These are phyloP conservation scores for Dallia pectoralis DNA, from an alignment of 2,797 vertebrate genomes.

Conservation along the genomic window DNA sequence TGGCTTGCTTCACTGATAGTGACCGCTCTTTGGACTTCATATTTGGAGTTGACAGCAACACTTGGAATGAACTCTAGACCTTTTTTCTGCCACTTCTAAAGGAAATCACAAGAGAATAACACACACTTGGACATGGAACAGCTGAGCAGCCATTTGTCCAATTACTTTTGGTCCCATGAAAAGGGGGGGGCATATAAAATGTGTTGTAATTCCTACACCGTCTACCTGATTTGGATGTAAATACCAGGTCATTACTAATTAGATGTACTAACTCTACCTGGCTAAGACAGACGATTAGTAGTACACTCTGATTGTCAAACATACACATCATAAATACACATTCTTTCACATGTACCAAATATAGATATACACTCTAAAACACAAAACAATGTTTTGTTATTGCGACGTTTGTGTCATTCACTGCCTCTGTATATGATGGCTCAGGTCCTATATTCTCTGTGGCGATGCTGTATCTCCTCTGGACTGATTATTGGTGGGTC, in stretches of 20 bases:
- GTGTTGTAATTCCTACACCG: too few species aligned
- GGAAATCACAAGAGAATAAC: too few species aligned
- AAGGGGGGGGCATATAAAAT: too few species aligned
- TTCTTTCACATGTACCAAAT: neutral
- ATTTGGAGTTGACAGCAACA: too few species aligned
- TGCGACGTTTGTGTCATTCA: neutral
- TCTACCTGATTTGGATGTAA: too few species aligned
- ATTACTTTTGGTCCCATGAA: neutral
- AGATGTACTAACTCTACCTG: neutral
- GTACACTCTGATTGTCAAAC: neutral
- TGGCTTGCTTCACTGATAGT: conserved; percentile 40
- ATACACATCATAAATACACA: too few species aligned
- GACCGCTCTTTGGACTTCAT: conserved; percentile 32
- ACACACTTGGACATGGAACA: too few species aligned
- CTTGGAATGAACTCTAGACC: too few species aligned
- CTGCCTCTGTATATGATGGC: neutral
- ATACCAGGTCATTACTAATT: neutral
- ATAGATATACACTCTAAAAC: neutral
- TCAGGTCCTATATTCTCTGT: conserved; percentile 57
- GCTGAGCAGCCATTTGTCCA: too few species aligned
- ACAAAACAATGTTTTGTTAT: neutral
- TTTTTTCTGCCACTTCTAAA: too few species aligned
- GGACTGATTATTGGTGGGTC: conserved; percentile 77
- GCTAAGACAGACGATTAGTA: too few species aligned
- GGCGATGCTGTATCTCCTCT: conserved; percentile 75